Evolutionary conservation across 2,888 invertebrate species (phyloP).

Genomic region (Cepaea hortensis): DNA sequence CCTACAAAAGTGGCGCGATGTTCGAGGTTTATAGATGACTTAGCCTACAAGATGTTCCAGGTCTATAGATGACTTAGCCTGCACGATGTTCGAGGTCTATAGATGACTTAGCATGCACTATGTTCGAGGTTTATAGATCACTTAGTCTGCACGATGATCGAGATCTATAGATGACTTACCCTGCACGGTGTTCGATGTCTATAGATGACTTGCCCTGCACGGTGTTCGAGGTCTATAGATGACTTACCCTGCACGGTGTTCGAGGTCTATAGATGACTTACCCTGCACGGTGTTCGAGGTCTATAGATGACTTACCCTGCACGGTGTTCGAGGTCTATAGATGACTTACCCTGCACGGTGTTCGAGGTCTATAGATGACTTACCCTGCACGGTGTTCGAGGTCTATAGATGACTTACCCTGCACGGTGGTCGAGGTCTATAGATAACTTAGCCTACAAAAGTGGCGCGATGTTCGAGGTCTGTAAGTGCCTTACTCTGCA

Average conservation of each 20-base stretch:
- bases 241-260: constrained; percentile 80
- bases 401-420: constrained; percentile 75
- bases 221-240: no score
- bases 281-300: no score
- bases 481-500: constrained; percentile 71
- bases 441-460: constrained; percentile 81
- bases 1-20: no score
- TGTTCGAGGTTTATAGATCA: constrained; percentile 80
- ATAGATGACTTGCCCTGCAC: no score
- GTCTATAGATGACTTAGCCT: no score
- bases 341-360: constrained; percentile 80
- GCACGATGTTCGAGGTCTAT: no score
- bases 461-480: constrained; percentile 81
- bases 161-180: no score
- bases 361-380: constrained; percentile 81
- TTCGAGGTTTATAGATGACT: constrained; percentile 81
- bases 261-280: constrained; percentile 81
- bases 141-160: constrained; percentile 81
- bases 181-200: no score
- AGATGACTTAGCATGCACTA: constrained; percentile 78
- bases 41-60: constrained; percentile 81
- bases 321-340: constrained; percentile 80
- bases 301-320: constrained; percentile 76
- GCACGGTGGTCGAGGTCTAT: constrained; percentile 80
- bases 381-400: no score